Percentiles rank a stretch among this genome's conserved stretches.
Evolutionary conservation across 2,797 vertebrate species (phyloP).

Genomic region (Brachymystax lenok): DNA sequence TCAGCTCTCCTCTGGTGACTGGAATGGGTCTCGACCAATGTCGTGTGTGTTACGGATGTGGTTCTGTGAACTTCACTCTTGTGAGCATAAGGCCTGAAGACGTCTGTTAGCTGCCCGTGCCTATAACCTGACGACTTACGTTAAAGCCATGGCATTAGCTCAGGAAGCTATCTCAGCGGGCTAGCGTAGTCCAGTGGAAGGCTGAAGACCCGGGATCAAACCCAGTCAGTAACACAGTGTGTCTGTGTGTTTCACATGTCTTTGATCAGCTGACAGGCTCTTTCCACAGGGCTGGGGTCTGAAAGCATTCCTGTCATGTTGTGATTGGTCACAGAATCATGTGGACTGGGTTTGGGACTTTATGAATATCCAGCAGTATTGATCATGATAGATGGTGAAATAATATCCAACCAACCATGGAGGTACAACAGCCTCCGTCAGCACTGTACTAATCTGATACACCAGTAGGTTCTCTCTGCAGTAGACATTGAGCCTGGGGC

Average conservation of each 20-base stretch:
- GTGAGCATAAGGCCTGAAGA: no score
- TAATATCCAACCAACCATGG: neutral
- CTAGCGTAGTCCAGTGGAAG: no score
- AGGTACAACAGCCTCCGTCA: neutral
- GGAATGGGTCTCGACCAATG: neutral
- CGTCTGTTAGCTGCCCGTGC: no score
- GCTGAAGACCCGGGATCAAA: no score
- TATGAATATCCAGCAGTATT: neutral
- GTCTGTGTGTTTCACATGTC: conserved; percentile 49
- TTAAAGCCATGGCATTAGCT: no score
- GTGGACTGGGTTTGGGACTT: neutral
- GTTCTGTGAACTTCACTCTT: no score
- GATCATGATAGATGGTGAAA: neutral
- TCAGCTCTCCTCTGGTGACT: neutral
- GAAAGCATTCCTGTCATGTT: neutral
- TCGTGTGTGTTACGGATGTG: no score
- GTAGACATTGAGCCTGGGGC: no score
- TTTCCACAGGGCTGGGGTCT: conserved; percentile 41
- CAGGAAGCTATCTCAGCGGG: no score
- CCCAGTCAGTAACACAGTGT: neutral
- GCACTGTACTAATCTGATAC: neutral
- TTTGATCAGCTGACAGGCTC: conserved; percentile 64
- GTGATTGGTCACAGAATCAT: neutral
- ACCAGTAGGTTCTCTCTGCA: no score
- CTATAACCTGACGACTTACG: no score